phyloP scores from a whole-genome alignment of 1,140 invertebrate species.

The Atta texana region DNA sequence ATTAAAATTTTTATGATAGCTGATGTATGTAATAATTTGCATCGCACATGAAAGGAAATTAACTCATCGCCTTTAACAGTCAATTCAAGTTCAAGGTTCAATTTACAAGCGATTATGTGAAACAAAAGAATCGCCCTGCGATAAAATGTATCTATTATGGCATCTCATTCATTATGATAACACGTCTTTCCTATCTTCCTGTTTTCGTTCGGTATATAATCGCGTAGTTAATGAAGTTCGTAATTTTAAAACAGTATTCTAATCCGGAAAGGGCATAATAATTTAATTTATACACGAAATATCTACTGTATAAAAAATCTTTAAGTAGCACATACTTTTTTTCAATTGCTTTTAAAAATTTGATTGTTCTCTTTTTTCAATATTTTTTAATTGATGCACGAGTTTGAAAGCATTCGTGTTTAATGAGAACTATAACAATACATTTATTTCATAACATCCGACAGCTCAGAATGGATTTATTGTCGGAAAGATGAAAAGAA shows the following conservation, averaged over 20 bases:
- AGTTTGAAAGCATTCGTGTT: conserved; percentile 11
- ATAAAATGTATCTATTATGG: conserved; percentile 22
- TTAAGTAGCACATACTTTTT: neutral
- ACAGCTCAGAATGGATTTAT: conserved; percentile 28
- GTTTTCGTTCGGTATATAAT: conserved; percentile 7
- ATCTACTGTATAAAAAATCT: neutral
- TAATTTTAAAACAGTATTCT: neutral
- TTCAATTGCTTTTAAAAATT: neutral
- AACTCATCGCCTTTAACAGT: conserved; percentile 7
- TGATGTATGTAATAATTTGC: neutral
- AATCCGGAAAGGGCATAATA: neutral
- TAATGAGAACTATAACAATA: conserved; percentile 41
- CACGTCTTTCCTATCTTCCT: neutral
- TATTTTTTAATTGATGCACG: neutral
- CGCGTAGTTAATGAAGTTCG: neutral
- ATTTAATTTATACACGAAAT: neutral
- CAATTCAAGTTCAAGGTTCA: conserved; percentile 28
- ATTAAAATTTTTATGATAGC: conserved; percentile 12
- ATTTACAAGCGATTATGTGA: neutral
- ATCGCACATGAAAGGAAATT: conserved; percentile 8
- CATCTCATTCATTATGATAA: conserved; percentile 13
- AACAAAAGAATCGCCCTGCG: conserved; percentile 41
- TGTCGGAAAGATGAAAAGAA: conserved; percentile 63
- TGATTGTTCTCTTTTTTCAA: neutral
- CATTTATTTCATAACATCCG: conserved; percentile 45